Percentiles rank a stretch among this genome's conserved stretches.
Conservation (phyloP, 2,113 vertebrate species). For the Grammatotria lemairii region DNA sequence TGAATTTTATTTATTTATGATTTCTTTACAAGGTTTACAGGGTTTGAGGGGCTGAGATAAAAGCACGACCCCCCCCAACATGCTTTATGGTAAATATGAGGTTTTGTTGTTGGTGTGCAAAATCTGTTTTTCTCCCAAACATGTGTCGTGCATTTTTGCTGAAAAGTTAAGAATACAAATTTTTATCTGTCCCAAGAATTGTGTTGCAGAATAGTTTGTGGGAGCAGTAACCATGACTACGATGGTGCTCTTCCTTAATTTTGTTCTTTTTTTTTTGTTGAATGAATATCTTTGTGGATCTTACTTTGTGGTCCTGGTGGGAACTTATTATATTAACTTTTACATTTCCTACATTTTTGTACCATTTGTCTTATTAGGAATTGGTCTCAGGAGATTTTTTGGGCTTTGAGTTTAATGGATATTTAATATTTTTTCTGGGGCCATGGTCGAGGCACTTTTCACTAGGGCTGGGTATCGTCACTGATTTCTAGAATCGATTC, state of each 20-base stretch:
- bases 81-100: background rate
- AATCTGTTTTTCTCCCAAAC: fast-evolving
- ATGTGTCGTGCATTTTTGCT: background rate
- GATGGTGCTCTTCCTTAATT: fast-evolving
- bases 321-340: background rate
- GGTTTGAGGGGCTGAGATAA: background rate
- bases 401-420: background rate
- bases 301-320: background rate
- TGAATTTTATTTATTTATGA: background rate
- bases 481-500: no score
- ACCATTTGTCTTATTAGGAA: background rate
- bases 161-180: background rate
- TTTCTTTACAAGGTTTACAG: fast-evolving
- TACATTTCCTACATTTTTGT: background rate
- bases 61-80: background rate
- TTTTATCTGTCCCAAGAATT: background rate
- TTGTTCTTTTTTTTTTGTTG: background rate
- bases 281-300: background rate
- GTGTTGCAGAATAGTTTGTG: background rate
- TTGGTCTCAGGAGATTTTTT: fast-evolving
- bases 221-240: background rate
- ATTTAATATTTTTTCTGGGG: background rate
- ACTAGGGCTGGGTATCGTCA: no score
- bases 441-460: background rate
- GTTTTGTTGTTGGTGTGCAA: background rate